Conservation (phyloP, 1,140 invertebrate species). For the Rhopalosiphum maidis region DNA sequence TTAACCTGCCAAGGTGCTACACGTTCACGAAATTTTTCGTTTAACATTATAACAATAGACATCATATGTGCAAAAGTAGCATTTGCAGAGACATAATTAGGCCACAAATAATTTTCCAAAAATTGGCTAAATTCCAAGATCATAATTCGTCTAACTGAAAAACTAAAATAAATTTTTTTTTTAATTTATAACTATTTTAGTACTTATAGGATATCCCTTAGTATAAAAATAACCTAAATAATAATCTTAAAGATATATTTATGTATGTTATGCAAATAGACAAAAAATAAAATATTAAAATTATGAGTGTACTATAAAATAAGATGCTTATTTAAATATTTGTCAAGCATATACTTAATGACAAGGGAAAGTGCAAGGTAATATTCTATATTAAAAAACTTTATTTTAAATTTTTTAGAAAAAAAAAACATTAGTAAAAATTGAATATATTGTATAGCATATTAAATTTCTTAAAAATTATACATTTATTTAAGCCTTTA, state of each 20-base stretch:
- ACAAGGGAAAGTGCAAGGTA: background rate
- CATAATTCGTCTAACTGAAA: slow-evolving; percentile 87
- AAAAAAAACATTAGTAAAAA: too few species aligned
- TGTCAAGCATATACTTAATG: background rate
- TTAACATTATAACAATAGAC: slow-evolving; percentile 96
- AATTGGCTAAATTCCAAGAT: slow-evolving; percentile 98
- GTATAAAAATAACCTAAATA: background rate
- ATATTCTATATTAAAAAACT: too few species aligned
- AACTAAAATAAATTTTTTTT: slow-evolving; percentile 65
- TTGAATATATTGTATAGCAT: too few species aligned
- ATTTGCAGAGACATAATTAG: slow-evolving; percentile 79
- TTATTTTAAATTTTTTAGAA: too few species aligned
- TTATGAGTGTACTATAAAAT: background rate
- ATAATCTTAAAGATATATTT: background rate
- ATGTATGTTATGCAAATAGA: too few species aligned
- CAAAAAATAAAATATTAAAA: background rate
- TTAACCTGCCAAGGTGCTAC: slow-evolving; percentile 93
- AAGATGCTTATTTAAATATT: background rate
- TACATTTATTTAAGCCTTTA: too few species aligned
- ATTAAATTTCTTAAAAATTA: too few species aligned
- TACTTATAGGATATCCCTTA: background rate
- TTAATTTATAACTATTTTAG: slow-evolving; percentile 58
- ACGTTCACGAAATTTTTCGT: slow-evolving; percentile 97
- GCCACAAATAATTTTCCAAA: slow-evolving; percentile 96
- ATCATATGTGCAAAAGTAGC: slow-evolving; percentile 84